Evolutionary conservation across 2,113 vertebrate genomes (phyloP).

Genomic region (Lophius piscatorius): DNA sequence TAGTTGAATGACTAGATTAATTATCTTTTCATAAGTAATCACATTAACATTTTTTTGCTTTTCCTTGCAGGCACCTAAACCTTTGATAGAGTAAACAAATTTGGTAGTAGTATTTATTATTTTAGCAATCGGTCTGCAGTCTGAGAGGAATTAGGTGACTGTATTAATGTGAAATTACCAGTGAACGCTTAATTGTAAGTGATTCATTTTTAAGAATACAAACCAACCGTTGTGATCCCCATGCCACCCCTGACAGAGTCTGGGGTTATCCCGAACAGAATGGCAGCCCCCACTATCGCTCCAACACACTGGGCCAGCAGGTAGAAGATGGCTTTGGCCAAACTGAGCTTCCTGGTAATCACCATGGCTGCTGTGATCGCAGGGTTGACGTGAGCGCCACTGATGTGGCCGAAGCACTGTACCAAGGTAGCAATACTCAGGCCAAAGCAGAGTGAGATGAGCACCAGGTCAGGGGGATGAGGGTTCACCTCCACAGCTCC

Average conservation of each 20-base stretch:
- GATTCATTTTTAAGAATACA: not conserved
- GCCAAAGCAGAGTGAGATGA: conserved; percentile 91
- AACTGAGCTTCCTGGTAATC: conserved; percentile 87
- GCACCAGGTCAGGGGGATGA: conserved; percentile 83
- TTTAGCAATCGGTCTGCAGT: no score
- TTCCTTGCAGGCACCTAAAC: no score
- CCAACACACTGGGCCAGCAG: conserved; percentile 89
- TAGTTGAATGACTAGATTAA: no score
- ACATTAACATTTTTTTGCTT: no score
- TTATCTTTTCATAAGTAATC: no score
- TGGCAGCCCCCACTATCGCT: conserved; percentile 84
- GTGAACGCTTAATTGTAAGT: not conserved
- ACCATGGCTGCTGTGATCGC: conserved; percentile 90
- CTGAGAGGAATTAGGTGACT: not conserved
- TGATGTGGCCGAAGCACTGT: conserved; percentile 91
- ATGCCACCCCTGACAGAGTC: conserved; percentile 81
- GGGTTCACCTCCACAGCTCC: conserved; percentile 73
- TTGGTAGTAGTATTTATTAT: no score
- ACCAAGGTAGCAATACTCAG: conserved; percentile 91
- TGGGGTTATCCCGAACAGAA: conserved; percentile 88
- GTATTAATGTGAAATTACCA: not conserved
- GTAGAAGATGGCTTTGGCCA: conserved; percentile 89
- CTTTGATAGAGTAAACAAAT: no score
- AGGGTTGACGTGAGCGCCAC: conserved; percentile 90
- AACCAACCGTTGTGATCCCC: conserved; percentile 85